Evolutionary conservation across 2,113 vertebrate genomes (phyloP).

Genomic region (Pseudonaja textilis): DNA sequence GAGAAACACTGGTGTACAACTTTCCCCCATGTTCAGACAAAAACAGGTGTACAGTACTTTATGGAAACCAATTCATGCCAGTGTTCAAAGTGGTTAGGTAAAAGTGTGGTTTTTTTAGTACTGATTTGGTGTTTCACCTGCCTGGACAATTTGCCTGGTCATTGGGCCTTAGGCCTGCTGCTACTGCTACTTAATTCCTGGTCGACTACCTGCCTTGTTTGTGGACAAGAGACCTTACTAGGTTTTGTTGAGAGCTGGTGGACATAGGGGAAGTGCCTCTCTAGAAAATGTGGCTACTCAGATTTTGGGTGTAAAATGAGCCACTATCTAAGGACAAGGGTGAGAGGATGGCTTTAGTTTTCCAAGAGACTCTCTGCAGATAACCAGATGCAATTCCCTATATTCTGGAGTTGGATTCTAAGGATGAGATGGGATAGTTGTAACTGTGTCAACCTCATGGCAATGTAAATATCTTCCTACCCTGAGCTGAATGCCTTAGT

Average conservation of each 20-base stretch:
- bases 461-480: not conserved
- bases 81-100: not conserved
- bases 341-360: not conserved
- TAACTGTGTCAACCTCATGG: not conserved
- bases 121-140: not conserved
- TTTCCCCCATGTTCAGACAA: not conserved
- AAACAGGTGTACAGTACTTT: not conserved
- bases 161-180: not conserved
- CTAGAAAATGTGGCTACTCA: not conserved
- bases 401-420: not conserved
- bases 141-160: not conserved
- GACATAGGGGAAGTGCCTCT: not conserved
- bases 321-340: not conserved
- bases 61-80: too few relatives aligned
- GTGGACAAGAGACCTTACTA: not conserved
- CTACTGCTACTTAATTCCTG: not conserved
- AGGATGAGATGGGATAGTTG: not conserved
- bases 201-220: not conserved
- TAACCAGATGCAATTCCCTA: not conserved
- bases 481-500: not conserved
- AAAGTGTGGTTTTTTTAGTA: not conserved
- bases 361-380: not conserved
- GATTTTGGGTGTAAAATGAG: not conserved
- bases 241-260: too few relatives aligned
- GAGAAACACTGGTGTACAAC: not conserved